Conservation (phyloP, 1,140 invertebrate genomes). For the Notospermus geniculatus region DNA sequence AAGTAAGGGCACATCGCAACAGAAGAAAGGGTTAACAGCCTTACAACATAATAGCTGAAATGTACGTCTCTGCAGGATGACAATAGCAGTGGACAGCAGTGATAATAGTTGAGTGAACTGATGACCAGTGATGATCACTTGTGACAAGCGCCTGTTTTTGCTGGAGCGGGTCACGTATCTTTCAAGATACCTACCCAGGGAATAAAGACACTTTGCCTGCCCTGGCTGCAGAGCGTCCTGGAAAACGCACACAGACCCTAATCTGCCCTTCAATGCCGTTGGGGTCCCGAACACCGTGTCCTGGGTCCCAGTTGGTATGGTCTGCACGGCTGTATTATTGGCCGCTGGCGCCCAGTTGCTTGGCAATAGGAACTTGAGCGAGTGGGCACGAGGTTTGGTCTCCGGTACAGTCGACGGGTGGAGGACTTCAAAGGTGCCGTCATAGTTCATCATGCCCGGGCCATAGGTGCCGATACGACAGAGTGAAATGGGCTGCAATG, state of each 20-base stretch:
- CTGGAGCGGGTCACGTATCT: too few relatives aligned
- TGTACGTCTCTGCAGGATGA: too few relatives aligned
- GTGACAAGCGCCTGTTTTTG: too few relatives aligned
- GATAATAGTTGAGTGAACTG: too few relatives aligned
- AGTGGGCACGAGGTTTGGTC: constrained; percentile 25
- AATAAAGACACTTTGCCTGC: constrained; percentile 54
- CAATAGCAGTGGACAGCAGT: too few relatives aligned
- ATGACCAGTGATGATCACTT: too few relatives aligned
- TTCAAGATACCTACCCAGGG: constrained; percentile 48
- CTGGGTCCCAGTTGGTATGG: constrained; percentile 60
- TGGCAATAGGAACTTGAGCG: constrained; percentile 31
- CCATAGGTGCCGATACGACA: constrained; percentile 58
- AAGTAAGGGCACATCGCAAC: too few relatives aligned
- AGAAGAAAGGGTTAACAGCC: too few relatives aligned
- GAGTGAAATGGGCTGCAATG: constrained; percentile 56
- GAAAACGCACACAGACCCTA: constrained; percentile 60
- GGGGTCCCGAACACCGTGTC: constrained; percentile 59
- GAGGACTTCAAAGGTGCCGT: background rate
- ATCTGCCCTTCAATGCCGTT: constrained; percentile 58
- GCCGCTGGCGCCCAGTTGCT: constrained; percentile 21
- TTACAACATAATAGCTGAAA: too few relatives aligned
- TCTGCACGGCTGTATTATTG: constrained; percentile 58
- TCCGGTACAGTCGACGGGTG: constrained; percentile 12
- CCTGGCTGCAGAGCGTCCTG: constrained; percentile 54
- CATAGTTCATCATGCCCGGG: background rate